phyloP scores from a whole-genome alignment of 2,113 vertebrate species.

The Hippocampus barbouri region DNA sequence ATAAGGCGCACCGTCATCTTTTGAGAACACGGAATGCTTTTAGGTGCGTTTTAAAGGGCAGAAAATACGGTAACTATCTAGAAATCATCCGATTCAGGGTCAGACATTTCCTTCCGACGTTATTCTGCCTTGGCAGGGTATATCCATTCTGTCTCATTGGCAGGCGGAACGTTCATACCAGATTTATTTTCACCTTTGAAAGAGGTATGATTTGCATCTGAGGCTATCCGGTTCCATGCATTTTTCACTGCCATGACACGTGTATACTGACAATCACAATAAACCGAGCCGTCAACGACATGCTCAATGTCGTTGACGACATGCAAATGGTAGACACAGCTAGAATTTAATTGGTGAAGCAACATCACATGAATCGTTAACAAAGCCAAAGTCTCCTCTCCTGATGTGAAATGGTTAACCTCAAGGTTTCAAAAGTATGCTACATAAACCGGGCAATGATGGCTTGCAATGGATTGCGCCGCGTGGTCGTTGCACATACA shows the following conservation, averaged over 20 bases:
- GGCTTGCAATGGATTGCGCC: not conserved
- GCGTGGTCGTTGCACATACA: not conserved
- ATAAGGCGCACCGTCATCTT: too few relatives aligned
- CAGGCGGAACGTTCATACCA: not conserved
- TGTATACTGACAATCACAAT: not conserved
- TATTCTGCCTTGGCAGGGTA: not conserved
- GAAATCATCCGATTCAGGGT: too few relatives aligned
- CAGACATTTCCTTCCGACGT: too few relatives aligned
- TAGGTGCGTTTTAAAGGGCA: too few relatives aligned
- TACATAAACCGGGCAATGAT: conserved; percentile 32
- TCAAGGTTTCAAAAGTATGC: conserved; percentile 16
- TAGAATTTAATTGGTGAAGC: conserved; percentile 10
- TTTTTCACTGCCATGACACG: not conserved
- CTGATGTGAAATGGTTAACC: conserved; percentile 37
- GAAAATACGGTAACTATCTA: too few relatives aligned
- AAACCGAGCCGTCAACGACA: not conserved
- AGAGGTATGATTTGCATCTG: not conserved
- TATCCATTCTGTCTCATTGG: not conserved
- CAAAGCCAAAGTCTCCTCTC: conserved; percentile 10
- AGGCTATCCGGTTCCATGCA: not conserved
- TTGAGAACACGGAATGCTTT: too few relatives aligned
- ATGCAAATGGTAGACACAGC: conserved; percentile 14
- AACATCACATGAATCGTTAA: conserved; percentile 31
- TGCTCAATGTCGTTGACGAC: conserved; percentile 1
- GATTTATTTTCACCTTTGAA: not conserved